Percentiles rank a stretch among this genome's conserved stretches.
phyloP scores from a whole-genome alignment of 2,888 invertebrate species.

The Lasioglossum lativentre region DNA sequence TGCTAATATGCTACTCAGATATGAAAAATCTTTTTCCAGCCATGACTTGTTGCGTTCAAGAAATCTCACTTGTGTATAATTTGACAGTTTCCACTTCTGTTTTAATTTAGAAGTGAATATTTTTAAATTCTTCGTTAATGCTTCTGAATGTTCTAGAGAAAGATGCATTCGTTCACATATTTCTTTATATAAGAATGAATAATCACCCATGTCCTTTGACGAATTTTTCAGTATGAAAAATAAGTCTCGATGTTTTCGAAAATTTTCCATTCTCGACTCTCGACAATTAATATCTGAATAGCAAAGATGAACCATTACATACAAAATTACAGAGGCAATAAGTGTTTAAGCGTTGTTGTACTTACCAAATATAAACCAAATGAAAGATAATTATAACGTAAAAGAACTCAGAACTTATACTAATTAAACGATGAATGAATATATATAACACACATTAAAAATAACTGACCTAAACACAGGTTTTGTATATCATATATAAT shows the following conservation, averaged over 20 bases:
- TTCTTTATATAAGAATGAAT: not conserved
- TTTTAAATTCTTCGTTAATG: not conserved
- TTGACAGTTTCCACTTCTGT: not conserved
- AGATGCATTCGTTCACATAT: not conserved
- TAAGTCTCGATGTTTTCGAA: not conserved
- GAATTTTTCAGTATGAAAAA: not conserved
- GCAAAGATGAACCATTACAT: not conserved
- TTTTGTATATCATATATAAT: too few species aligned
- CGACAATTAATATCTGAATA: not conserved
- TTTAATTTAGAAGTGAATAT: constrained; percentile 8
- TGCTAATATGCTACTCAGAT: too few species aligned
- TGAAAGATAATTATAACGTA: not conserved
- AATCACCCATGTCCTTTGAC: not conserved
- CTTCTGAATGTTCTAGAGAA: not conserved
- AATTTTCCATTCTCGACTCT: not conserved
- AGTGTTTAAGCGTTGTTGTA: not conserved
- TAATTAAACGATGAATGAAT: too few species aligned
- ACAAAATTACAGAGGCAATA: not conserved
- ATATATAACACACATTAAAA: too few species aligned
- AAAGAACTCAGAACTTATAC: not conserved
- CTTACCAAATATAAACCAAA: not conserved
- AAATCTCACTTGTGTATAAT: too few species aligned
- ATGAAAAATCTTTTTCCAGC: too few species aligned
- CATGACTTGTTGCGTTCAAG: too few species aligned
- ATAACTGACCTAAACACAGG: too few species aligned